phyloP scores from a whole-genome alignment of 2,113 vertebrate genomes.

The Corvus cornix region DNA sequence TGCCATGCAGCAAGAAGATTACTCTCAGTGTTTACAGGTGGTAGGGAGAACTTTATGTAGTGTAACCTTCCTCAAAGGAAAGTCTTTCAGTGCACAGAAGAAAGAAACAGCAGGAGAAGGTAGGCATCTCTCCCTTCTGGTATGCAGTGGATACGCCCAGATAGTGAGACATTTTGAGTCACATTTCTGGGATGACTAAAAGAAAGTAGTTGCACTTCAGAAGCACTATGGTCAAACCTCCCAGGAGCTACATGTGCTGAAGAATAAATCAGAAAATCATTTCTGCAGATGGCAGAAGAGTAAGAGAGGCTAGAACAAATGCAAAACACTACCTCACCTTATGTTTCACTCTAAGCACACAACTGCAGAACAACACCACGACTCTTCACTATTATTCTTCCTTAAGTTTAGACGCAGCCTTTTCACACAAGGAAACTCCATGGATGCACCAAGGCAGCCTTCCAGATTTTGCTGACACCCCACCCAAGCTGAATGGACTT shows the following conservation, averaged over 20 bases:
- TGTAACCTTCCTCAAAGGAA: background rate
- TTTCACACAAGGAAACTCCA: background rate
- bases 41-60: background rate
- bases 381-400: background rate
- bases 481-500: background rate
- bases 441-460: background rate
- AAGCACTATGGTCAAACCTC: background rate
- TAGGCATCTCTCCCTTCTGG: background rate
- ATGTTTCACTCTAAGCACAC: background rate
- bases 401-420: background rate
- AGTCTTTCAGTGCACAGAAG: background rate
- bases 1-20: background rate
- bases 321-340: background rate
- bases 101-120: background rate
- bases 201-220: constrained; percentile 7
- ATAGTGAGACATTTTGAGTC: constrained; percentile 1
- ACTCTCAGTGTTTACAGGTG: background rate
- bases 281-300: background rate
- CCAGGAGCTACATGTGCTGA: background rate
- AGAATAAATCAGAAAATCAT: background rate
- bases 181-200: constrained; percentile 18
- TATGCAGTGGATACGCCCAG: background rate
- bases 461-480: background rate
- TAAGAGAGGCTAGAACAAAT: background rate
- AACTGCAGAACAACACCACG: background rate